Base-by-base conservation (phyloP, 2,797 vertebrate species). In the Pseudochaenichthys georgianus region DNA sequence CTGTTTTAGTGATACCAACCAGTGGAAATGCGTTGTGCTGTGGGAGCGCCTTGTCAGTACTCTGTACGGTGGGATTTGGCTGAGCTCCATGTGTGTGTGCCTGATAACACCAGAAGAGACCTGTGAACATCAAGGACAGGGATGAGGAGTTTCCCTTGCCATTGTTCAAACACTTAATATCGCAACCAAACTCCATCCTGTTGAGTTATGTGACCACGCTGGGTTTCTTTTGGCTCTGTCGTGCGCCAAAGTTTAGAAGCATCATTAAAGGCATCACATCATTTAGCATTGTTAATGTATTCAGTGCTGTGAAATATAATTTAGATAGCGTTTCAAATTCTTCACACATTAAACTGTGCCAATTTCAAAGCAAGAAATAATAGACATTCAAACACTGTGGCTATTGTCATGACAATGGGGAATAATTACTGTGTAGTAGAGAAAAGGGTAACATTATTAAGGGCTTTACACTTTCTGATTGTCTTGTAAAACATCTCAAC, bases 291-390 rank as follows among this genome's bases (percentile, higher is more conserved):
- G 72, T 73, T 91, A 84, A 88, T 92, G 86, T 75, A 81, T 92
- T 83, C 85, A 70, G 57, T 70, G 65, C 80, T 85, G 84, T 83
- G 84, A 91, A 85, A 89, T 74, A 84, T 60, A 31, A 88, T 89
- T 89, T 81, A 72, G 75, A 82, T 50, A 57, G 62, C 71, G 70
- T 74, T 88, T 78, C 47, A 78, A 63, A 80, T 88, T 82, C 65
- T 65, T 81, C 70, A 76, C 73, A 80, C 79, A 87, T 88, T 76
- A 69, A 62, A 74, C 73, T 45, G 42, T 70, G 65, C 82, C 78
- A 71, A 78, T 89, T 88, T 82, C 82, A 87, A 80, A 60, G 77
- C 78, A 75, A 72, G 75, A 88, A 82, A 82, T 85, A 80, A 85
- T 80, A 85, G 73, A 75, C 77, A 73, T 82, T 64, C 75, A 6